Evolutionary conservation across 2,113 vertebrate genomes (phyloP).

Genomic region (Trichomycterus rosablanca): DNA sequence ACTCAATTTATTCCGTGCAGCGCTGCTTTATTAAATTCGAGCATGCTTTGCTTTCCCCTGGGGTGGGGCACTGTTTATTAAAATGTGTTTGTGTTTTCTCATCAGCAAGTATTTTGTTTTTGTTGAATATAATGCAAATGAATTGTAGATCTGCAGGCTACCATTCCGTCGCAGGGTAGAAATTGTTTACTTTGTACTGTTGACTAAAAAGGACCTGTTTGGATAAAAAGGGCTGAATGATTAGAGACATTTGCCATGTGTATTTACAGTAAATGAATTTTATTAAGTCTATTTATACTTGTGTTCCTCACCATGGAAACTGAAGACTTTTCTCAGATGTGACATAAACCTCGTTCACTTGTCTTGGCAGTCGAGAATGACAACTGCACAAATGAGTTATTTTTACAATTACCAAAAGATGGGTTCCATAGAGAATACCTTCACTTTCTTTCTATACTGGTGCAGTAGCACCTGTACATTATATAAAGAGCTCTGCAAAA

Average conservation of each 20-base stretch:
- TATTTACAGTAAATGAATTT: slow-evolving; percentile 2
- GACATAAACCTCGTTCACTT: background rate
- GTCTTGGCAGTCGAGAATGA: background rate
- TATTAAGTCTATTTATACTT: slow-evolving; percentile 15
- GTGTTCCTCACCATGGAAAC: slow-evolving; percentile 36
- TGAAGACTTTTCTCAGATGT: background rate
- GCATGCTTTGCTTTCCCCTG: slow-evolving; percentile 16
- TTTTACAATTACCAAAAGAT: background rate
- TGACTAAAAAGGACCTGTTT: background rate
- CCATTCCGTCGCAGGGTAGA: slow-evolving; percentile 17
- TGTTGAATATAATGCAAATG: slow-evolving; percentile 48
- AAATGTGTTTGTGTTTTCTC: slow-evolving; percentile 44
- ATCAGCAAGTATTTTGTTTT: slow-evolving; percentile 37
- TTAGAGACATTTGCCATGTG: background rate
- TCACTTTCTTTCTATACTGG: too few relatives aligned
- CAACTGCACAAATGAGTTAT: background rate
- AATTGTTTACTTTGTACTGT: slow-evolving; percentile 22
- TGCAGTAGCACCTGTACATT: too few relatives aligned
- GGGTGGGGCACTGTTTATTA: slow-evolving; percentile 34
- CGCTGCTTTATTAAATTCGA: slow-evolving; percentile 33
- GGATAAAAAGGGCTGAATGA: slow-evolving; percentile 9
- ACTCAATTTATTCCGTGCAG: slow-evolving; percentile 34
- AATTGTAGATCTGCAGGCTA: slow-evolving; percentile 37
- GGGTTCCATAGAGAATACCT: too few relatives aligned
- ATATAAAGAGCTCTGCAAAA: too few relatives aligned